Conservation (phyloP, 2,797 vertebrate genomes). For the Catamblyrhynchus diadema region DNA sequence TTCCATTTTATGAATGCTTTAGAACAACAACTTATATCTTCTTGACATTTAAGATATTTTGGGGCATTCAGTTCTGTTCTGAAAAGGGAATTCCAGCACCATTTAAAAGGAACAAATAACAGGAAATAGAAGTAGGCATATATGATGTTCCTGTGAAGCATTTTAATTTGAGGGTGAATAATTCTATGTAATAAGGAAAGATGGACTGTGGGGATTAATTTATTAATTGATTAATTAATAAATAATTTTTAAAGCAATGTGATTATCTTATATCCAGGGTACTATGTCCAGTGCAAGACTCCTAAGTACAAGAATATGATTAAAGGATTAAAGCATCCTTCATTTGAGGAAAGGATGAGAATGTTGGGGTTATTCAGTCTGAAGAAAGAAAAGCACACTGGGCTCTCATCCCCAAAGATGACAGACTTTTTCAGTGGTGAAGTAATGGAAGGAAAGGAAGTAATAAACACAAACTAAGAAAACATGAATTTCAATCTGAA, state of each 20-base stretch:
- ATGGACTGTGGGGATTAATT: background rate
- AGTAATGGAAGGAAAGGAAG: background rate
- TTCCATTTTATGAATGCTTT: background rate
- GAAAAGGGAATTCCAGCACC: background rate
- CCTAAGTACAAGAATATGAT: background rate
- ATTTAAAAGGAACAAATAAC: background rate
- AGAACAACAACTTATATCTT: background rate
- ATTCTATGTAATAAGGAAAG: background rate
- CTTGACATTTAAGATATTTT: background rate
- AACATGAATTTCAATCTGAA: background rate
- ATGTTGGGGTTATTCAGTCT: background rate
- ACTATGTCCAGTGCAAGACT: background rate
- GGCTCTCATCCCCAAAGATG: accelerated
- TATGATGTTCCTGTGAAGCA: background rate
- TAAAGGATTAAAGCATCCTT: background rate
- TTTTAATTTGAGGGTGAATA: background rate
- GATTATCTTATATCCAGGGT: background rate
- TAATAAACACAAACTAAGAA: background rate
- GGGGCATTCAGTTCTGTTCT: background rate
- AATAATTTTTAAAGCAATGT: background rate
- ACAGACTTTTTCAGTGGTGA: background rate
- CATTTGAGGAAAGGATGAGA: background rate
- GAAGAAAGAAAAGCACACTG: background rate
- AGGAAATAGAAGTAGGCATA: background rate
- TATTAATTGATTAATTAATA: background rate